These are phyloP conservation scores for Drosophila monieri DNA, from an alignment of 2,888 invertebrate species.

Conservation along the genomic window DNA sequence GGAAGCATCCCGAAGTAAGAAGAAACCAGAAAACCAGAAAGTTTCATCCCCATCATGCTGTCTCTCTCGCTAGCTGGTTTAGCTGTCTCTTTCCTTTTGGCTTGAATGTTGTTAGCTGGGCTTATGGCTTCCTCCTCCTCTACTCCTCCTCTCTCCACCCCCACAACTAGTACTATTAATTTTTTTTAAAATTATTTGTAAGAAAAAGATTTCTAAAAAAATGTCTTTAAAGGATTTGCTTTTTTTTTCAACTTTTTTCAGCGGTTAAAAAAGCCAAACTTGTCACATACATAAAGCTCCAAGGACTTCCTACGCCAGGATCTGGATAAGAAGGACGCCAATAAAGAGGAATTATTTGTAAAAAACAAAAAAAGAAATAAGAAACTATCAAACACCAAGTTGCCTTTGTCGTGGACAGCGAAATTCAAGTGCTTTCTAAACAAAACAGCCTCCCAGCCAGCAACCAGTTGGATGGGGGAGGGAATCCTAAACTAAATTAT, in stretches of 20 bases:
- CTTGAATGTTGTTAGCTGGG: conserved; percentile 20
- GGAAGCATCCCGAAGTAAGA: conserved; percentile 20
- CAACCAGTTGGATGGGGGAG: background rate
- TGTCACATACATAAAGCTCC: conserved; percentile 9
- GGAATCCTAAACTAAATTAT: conserved; percentile 4
- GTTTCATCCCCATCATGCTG: conserved; percentile 28
- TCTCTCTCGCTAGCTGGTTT: conserved; percentile 15
- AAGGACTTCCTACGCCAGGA: background rate
- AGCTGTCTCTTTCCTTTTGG: conserved; percentile 7
- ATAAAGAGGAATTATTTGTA: conserved; percentile 7
- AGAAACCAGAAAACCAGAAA: conserved; percentile 16
- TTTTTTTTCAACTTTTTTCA: conserved; percentile 12
- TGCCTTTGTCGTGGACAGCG: conserved; percentile 72
- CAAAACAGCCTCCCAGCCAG: conserved; percentile 2
- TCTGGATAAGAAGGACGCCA: conserved; percentile 8
- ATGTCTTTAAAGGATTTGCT: background rate
- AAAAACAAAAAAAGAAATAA: too few species aligned
- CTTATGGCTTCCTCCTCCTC: conserved; percentile 15
- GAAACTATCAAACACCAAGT: conserved; percentile 65
- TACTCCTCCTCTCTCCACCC: background rate
- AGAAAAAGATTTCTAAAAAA: background rate
- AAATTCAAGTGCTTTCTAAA: conserved; percentile 79
- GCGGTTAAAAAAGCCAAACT: conserved; percentile 30
- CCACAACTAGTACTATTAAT: background rate
- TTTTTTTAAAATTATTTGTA: background rate